phyloP scores from a whole-genome alignment of 2,888 invertebrate species.

The Beris chalybata region DNA sequence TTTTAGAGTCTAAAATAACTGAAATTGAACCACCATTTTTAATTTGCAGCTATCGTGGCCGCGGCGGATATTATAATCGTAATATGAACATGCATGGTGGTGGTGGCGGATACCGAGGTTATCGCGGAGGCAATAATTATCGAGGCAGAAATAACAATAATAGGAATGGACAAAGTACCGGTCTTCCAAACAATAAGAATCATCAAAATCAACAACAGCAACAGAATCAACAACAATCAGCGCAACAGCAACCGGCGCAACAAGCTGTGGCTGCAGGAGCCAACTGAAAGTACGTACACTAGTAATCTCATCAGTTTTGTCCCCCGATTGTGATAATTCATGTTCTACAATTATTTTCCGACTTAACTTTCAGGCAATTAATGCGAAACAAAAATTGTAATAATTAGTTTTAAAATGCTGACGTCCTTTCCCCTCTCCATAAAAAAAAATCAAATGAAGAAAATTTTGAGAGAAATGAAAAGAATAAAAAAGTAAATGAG shows the following conservation, averaged over 20 bases:
- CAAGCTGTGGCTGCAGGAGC: constrained; percentile 41
- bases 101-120: constrained; percentile 55
- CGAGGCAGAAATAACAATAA: constrained; percentile 40
- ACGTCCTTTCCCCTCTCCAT: constrained; percentile 44
- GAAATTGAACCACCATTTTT: too few relatives aligned
- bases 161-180: constrained; percentile 40
- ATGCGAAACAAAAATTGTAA: constrained; percentile 13
- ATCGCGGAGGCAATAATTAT: constrained; percentile 55
- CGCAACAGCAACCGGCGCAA: constrained; percentile 38
- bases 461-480: constrained; percentile 6
- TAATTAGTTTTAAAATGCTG: constrained; percentile 46
- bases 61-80: constrained; percentile 61
- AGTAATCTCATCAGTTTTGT: constrained; percentile 22
- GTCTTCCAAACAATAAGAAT: constrained; percentile 36
- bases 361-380: constrained; percentile 32
- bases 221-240: constrained; percentile 45
- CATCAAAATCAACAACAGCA: constrained; percentile 32
- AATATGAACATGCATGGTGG: constrained; percentile 56
- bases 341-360: constrained; percentile 18
- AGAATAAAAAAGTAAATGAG: constrained; percentile 13
- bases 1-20: too few relatives aligned
- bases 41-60: constrained; percentile 61
- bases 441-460: constrained; percentile 6
- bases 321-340: constrained; percentile 9
- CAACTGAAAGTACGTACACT: constrained; percentile 12